Evolutionary conservation across 2,888 invertebrate genomes (phyloP).

Genomic region (Gari tellinella): DNA sequence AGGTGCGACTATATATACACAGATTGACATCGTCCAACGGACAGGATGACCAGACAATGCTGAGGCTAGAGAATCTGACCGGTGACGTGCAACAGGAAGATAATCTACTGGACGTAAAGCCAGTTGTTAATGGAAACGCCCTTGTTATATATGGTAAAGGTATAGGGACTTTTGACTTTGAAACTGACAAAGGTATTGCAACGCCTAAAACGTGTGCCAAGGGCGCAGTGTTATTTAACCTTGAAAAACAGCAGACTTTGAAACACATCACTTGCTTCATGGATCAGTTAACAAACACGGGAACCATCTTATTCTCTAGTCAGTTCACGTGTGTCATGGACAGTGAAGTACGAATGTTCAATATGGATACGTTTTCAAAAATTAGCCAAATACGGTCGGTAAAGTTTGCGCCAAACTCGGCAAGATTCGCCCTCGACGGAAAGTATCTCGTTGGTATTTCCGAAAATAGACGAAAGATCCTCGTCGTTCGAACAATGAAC

Average conservation of each 20-base stretch:
- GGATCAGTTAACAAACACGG: conserved; percentile 58
- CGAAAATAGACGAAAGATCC: conserved; percentile 61
- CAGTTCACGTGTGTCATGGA: conserved; percentile 66
- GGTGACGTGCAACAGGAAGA: conserved; percentile 59
- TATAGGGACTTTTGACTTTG: conserved; percentile 60
- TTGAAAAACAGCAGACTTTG: conserved; percentile 61
- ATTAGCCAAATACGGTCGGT: conserved; percentile 36
- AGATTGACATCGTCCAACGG: conserved; percentile 35
- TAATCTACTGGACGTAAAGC: conserved; percentile 64
- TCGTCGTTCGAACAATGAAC: conserved; percentile 68
- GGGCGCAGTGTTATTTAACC: conserved; percentile 72
- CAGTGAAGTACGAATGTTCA: conserved; percentile 64
- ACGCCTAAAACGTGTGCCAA: conserved; percentile 62
- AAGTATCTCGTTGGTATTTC: conserved; percentile 72
- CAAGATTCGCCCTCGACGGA: conserved; percentile 71
- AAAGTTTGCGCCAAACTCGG: conserved; percentile 39
- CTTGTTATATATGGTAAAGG: conserved; percentile 71
- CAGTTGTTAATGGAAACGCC: conserved; percentile 56
- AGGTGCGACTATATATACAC: conserved; percentile 58
- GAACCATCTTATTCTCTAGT: conserved; percentile 58
- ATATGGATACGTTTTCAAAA: conserved; percentile 24
- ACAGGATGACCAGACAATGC: conserved; percentile 35
- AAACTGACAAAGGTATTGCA: conserved; percentile 63
- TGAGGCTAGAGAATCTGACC: conserved; percentile 63
- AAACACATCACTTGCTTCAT: conserved; percentile 64